A percentile compares a stretch with the other conserved stretches of the same genome.
These are phyloP conservation scores for Nymphalis io DNA, from an alignment of 1,140 invertebrate genomes.

Conservation along the genomic window DNA sequence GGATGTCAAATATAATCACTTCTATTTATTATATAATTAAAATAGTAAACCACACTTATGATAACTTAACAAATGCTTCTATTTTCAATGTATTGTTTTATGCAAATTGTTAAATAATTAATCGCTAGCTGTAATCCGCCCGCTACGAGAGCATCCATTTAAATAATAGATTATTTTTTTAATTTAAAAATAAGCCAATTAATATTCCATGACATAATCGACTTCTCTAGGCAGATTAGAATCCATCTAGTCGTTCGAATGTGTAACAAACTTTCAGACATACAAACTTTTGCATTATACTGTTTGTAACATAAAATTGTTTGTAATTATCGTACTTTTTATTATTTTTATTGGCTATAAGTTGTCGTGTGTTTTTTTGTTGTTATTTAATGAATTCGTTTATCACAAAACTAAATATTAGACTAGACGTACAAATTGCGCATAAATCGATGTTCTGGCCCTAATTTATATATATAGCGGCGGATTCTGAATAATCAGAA, in stretches of 20 bases:
- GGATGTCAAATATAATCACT: slow-evolving; percentile 18
- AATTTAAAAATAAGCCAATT: too few relatives aligned
- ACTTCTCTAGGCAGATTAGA: too few relatives aligned
- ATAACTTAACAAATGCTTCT: too few relatives aligned
- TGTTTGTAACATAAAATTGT: not conserved
- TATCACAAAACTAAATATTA: slow-evolving; percentile 27
- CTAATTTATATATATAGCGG: slow-evolving; percentile 40
- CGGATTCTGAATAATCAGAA: slow-evolving; percentile 16
- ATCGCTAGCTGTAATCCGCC: too few relatives aligned
- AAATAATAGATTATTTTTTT: not conserved
- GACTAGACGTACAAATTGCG: slow-evolving; percentile 47
- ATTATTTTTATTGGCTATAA: not conserved
- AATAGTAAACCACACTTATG: not conserved
- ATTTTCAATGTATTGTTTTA: too few relatives aligned
- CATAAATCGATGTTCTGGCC: slow-evolving; percentile 46
- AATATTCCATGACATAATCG: too few relatives aligned
- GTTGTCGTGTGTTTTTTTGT: not conserved
- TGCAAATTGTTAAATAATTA: too few relatives aligned
- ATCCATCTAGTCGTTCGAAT: too few relatives aligned
- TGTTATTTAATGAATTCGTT: slow-evolving; percentile 13
- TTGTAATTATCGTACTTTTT: not conserved
- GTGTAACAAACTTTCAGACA: too few relatives aligned
- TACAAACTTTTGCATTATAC: too few relatives aligned
- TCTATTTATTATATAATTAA: slow-evolving; percentile 1
- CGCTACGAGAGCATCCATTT: too few relatives aligned